Percentiles rank a stretch among this genome's conserved stretches.
Conservation (phyloP, 2,113 vertebrate species). For the Bos javanicus region DNA sequence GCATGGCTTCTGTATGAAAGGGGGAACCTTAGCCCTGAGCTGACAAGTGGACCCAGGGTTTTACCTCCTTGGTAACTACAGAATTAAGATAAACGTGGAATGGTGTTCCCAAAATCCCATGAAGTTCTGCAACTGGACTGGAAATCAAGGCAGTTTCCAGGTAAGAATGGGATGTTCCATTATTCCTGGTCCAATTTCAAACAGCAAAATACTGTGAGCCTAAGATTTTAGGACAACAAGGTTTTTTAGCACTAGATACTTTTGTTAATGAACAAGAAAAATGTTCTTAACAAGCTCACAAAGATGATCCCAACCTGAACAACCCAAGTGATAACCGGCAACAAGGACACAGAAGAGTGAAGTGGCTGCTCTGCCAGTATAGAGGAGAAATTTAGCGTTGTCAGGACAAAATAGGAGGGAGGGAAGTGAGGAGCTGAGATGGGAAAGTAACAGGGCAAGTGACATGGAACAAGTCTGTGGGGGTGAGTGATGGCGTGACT, state of each 20-base stretch:
- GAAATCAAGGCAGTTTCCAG: not conserved
- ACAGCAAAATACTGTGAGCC: not conserved
- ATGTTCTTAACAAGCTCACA: not conserved
- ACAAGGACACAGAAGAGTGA: not conserved
- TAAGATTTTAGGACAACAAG: not conserved
- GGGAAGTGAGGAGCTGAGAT: not conserved
- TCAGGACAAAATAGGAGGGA: not conserved
- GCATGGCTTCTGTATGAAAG: not conserved
- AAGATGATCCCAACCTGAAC: not conserved
- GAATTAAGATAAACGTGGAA: not conserved
- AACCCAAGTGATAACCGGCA: not conserved
- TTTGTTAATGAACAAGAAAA: conserved; percentile 18
- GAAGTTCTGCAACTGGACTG: not conserved
- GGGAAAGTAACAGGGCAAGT: not conserved
- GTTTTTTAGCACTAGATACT: not conserved
- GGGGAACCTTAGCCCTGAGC: not conserved
- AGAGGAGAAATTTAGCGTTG: not conserved
- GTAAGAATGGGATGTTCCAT: not conserved
- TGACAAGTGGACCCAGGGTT: not conserved
- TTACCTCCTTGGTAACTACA: not conserved
- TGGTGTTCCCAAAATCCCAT: not conserved
- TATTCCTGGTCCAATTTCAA: not conserved
- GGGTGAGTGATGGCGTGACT: not conserved
- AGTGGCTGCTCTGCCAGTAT: not conserved
- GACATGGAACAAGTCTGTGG: not conserved